Evolutionary conservation across 92 coral and sea anemone species (phyloP).

Genomic region (Porites divaricata): DNA sequence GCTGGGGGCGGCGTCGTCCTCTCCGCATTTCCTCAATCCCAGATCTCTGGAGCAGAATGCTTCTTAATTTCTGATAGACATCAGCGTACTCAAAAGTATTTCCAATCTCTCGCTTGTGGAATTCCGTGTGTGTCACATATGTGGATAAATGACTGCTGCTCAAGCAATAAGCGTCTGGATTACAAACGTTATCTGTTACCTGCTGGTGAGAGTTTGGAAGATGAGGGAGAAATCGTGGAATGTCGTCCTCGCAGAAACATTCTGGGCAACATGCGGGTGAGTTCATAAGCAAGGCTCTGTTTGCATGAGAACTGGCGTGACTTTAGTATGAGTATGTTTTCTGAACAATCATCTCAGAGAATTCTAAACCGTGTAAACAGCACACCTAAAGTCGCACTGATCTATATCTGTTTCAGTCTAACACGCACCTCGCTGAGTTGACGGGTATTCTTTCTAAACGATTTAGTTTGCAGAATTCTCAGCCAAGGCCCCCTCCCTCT

Average conservation of each 20-base stretch:
- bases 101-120: conserved; percentile 86
- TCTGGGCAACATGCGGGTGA: conserved; percentile 79
- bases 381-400: too few relatives aligned
- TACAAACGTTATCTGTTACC: conserved; percentile 80
- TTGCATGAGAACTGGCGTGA: neutral
- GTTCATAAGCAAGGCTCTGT: conserved; percentile 8
- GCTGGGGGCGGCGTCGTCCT: conserved; percentile 93
- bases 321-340: too few relatives aligned
- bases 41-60: conserved; percentile 65
- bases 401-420: too few relatives aligned
- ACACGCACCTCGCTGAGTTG: too few relatives aligned
- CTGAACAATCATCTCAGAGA: too few relatives aligned
- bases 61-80: conserved; percentile 81
- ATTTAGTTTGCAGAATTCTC: too few relatives aligned
- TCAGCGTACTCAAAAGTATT: conserved; percentile 91
- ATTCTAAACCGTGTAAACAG: too few relatives aligned
- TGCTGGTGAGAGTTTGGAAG: conserved; percentile 80
- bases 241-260: conserved; percentile 68
- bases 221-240: conserved; percentile 76
- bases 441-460: too few relatives aligned
- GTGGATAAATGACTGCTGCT: conserved; percentile 85
- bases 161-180: conserved; percentile 53
- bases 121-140: conserved; percentile 91
- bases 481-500: too few relatives aligned
- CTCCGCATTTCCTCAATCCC: conserved; percentile 70